phyloP scores from a whole-genome alignment of 2,113 vertebrate genomes.

The Naja naja region DNA sequence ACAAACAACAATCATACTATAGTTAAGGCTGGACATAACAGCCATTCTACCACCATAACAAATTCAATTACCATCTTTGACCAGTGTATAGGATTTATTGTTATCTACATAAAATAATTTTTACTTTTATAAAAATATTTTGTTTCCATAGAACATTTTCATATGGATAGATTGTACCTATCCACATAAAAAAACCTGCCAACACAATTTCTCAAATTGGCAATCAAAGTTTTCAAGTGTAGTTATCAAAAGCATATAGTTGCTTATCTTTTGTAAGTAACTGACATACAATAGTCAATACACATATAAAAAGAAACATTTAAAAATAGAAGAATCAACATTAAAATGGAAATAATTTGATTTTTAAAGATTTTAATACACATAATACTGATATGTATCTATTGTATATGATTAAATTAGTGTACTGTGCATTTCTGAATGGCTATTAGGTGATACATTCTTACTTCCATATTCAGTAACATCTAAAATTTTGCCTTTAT shows the following conservation, averaged over 20 bases:
- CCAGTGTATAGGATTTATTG: not conserved
- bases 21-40: not conserved
- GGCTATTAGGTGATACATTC: not conserved
- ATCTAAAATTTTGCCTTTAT: not conserved
- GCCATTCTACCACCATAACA: not conserved
- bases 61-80: not conserved
- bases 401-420: not conserved
- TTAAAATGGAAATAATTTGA: not conserved
- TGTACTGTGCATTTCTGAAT: not conserved
- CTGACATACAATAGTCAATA: not conserved
- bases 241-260: not conserved
- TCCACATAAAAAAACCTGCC: not conserved
- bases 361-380: too few species aligned
- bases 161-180: not conserved
- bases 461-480: not conserved
- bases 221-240: not conserved
- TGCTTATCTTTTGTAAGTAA: not conserved
- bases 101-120: not conserved
- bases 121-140: not conserved
- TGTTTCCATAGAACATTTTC: not conserved
- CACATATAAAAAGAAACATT: not conserved
- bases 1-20: not conserved
- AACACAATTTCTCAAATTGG: not conserved
- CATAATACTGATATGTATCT: not conserved
- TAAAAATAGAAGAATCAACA: not conserved